Percentiles rank a stretch among this genome's conserved stretches.
phyloP scores from a whole-genome alignment of 1,140 invertebrate genomes.

The Epicauta chinensis region DNA sequence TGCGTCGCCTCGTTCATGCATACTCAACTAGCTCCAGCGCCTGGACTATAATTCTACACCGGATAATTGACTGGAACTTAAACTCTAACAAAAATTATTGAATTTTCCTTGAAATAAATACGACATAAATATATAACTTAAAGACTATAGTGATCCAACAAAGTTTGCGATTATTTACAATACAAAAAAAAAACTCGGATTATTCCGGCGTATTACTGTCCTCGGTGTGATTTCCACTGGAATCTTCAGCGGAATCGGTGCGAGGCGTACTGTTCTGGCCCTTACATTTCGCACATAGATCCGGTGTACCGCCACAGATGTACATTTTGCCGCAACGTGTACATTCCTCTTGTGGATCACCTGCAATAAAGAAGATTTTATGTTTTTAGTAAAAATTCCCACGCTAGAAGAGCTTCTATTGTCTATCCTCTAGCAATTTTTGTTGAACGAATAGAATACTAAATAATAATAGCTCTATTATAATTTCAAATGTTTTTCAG shows the following conservation, averaged over 20 bases:
- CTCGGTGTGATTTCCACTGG: conserved; percentile 29
- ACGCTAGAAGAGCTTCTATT: too few species aligned
- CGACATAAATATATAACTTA: too few species aligned
- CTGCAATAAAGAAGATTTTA: conserved; percentile 30
- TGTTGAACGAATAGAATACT: not conserved
- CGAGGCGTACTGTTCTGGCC: conserved; percentile 6
- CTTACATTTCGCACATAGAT: conserved; percentile 21
- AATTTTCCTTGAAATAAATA: too few species aligned
- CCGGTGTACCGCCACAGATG: conserved; percentile 20
- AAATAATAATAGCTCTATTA: conserved; percentile 13
- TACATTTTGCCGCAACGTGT: conserved; percentile 42
- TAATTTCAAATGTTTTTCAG: conserved; percentile 19
- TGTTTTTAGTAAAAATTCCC: conserved; percentile 7
- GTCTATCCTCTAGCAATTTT: not conserved
- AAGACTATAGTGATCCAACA: too few species aligned
- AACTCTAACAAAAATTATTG: too few species aligned
- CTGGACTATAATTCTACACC: too few species aligned
- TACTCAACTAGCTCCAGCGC: too few species aligned
- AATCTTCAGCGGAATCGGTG: conserved; percentile 27
- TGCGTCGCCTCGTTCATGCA: too few species aligned
- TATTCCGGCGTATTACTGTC: conserved; percentile 21
- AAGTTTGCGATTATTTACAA: too few species aligned
- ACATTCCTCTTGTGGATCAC: conserved; percentile 44
- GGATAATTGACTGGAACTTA: too few species aligned
- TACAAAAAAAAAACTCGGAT: not conserved